A percentile compares a stretch with the other conserved stretches of the same genome.
phyloP scores from a whole-genome alignment of 2,888 invertebrate genomes.

The Clistopyga incitator region DNA sequence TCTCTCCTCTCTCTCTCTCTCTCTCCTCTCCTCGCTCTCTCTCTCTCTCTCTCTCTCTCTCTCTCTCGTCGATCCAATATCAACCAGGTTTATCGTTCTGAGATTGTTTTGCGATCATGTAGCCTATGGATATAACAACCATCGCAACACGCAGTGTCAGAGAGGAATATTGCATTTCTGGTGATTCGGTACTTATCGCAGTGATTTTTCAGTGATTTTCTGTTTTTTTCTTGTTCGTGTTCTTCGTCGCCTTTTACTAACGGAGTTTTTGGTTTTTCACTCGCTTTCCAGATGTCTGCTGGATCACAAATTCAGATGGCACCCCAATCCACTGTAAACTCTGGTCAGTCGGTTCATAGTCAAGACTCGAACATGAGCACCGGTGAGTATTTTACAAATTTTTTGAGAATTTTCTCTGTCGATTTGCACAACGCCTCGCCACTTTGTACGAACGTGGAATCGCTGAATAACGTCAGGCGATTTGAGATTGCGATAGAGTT shows the following conservation, averaged over 20 bases:
- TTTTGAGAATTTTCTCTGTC: too few relatives aligned
- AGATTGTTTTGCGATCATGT: not conserved
- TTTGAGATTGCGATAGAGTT: too few relatives aligned
- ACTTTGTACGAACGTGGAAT: too few relatives aligned
- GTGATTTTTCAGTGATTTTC: not conserved
- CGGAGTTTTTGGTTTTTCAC: slow-evolving; percentile 11
- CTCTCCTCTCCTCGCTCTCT: not conserved
- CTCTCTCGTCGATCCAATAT: not conserved
- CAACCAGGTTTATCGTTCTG: not conserved
- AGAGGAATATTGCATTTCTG: slow-evolving; percentile 46
- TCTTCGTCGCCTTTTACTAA: not conserved
- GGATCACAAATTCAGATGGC: slow-evolving; percentile 99
- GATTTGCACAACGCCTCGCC: too few relatives aligned
- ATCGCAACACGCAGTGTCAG: slow-evolving; percentile 31
- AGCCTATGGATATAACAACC: not conserved
- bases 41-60: not conserved
- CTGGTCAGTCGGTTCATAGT: slow-evolving; percentile 94
- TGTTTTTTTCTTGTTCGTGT: slow-evolving; percentile 19
- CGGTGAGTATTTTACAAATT: slow-evolving; percentile 89
- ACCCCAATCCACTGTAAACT: slow-evolving; percentile 96
- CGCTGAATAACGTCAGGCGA: not conserved
- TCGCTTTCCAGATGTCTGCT: slow-evolving; percentile 93
- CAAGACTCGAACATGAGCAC: slow-evolving; percentile 99
- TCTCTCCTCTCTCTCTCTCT: too few relatives aligned
- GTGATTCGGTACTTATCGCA: slow-evolving; percentile 62